Evolutionary conservation across 1,140 invertebrate genomes (phyloP).

Genomic region (Thrips palmi): DNA sequence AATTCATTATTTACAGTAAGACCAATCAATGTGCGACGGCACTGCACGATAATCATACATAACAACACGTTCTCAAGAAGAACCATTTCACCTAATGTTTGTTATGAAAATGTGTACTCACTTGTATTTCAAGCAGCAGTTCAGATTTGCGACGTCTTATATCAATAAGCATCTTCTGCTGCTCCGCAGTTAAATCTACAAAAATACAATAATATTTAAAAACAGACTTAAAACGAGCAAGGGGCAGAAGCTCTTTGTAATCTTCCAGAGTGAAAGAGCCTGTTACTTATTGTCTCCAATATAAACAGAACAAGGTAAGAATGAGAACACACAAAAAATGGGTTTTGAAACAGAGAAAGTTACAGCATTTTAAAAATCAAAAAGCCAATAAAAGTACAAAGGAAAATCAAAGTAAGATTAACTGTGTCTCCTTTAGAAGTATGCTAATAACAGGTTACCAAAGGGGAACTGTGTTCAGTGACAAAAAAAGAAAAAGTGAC

Average conservation of each 20-base stretch:
- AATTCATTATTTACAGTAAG: too few relatives aligned
- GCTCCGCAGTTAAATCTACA: conserved; percentile 78
- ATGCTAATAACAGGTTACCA: too few relatives aligned
- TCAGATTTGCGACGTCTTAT: conserved; percentile 79
- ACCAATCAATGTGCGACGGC: not conserved
- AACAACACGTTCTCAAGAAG: not conserved
- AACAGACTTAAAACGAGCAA: not conserved
- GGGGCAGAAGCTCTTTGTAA: not conserved
- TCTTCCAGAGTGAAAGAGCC: not conserved
- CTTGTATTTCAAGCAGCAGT: conserved; percentile 81
- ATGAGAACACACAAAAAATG: not conserved
- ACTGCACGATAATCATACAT: not conserved
- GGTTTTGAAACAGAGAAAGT: not conserved
- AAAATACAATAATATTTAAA: too few relatives aligned
- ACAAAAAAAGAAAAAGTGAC: too few relatives aligned
- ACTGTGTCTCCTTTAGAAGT: too few relatives aligned
- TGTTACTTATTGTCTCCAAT: not conserved
- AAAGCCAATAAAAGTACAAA: not conserved
- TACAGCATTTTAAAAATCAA: not conserved
- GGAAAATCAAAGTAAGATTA: too few relatives aligned
- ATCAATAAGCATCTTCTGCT: conserved; percentile 75
- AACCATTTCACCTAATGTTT: not conserved
- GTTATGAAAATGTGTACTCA: too few relatives aligned
- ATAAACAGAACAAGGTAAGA: not conserved
- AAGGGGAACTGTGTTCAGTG: too few relatives aligned